Evolutionary conservation across 2,797 vertebrate genomes (phyloP), one percentile per base, ranked within the genome.

Genomic region (Babyrousa celebensis): DNA sequence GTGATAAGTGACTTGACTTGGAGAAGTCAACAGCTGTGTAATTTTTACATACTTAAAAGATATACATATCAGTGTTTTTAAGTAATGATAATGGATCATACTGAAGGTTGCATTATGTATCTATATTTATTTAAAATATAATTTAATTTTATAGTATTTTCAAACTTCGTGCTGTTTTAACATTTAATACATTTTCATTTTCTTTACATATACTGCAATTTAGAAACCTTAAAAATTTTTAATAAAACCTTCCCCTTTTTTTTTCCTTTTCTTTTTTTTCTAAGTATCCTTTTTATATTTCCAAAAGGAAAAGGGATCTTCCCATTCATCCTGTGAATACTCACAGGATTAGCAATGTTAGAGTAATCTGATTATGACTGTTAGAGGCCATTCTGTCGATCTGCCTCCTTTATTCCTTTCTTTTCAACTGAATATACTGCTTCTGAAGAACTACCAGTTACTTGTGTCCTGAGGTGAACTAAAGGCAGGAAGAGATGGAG

Each of bases 101-200:
- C 78, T 89, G 95, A 74, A 97, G 80, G 60, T 96, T 97, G 96
- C 85, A 95, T 97, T 94, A 86, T 97, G 94, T 98, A 96, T 91
- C 96, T 23, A 54, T 98, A 98, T 98, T 98, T 98, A 98, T 98
- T 98, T 97, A 60, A 92, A 14, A 94, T 94, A 85, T 94, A 79
- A 74, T 96, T 32, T 92, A 95, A 92, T 90, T 96, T 95, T 94
- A 96, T 97, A 97, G 79, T 97, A 89, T 80, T 98, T 98, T 97
- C 89, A 40, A 96, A 97, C 48, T 82, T 89, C 89, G 92, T 72
- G 91, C 82, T 63, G 70, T 54, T 97, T 96, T 79, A 95, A 77
- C 77, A 85, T 95, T 97, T 48, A 48, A 48, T 48, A 48, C 43
- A 6, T 48, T 48, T 36, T 74, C 43, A 67, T 62, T 91, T 93